phyloP scores from a whole-genome alignment of 2,888 invertebrate species.

The Coelinius sp. region DNA sequence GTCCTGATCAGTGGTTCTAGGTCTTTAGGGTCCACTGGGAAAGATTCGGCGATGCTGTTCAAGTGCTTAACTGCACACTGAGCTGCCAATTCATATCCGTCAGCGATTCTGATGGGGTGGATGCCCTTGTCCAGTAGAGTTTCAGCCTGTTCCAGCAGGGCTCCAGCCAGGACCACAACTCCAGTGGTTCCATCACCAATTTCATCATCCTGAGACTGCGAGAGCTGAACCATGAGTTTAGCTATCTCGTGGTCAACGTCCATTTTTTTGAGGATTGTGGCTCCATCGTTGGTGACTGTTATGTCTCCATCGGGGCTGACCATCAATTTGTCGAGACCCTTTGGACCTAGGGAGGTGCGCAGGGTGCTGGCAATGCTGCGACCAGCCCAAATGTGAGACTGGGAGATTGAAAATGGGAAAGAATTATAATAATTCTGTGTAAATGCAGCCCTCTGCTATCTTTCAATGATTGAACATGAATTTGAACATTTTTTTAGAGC shows the following conservation, averaged over 20 bases:
- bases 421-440: slow-evolving; percentile 43
- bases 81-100: slow-evolving; percentile 98
- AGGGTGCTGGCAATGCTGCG: slow-evolving; percentile 91
- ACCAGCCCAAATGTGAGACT: slow-evolving; percentile 99
- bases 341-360: slow-evolving; percentile 95
- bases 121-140: slow-evolving; percentile 94
- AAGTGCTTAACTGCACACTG: slow-evolving; percentile 88
- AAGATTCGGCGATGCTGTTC: slow-evolving; percentile 89
- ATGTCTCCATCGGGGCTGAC: slow-evolving; percentile 97
- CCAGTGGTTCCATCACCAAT: slow-evolving; percentile 99
- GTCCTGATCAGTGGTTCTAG: slow-evolving; percentile 92
- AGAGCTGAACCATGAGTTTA: slow-evolving; percentile 96
- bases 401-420: slow-evolving; percentile 62
- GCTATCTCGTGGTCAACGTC: slow-evolving; percentile 99
- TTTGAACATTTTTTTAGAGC: slow-evolving; percentile 8
- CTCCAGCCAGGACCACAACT: slow-evolving; percentile 92
- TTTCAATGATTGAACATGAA: neutral
- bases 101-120: slow-evolving; percentile 98
- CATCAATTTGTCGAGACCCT: slow-evolving; percentile 98
- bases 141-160: slow-evolving; percentile 95
- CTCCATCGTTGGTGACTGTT: slow-evolving; percentile 98
- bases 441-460: neutral
- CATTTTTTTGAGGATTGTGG: slow-evolving; percentile 99
- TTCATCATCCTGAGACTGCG: slow-evolving; percentile 99
- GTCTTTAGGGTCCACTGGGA: slow-evolving; percentile 87